Base-by-base conservation (phyloP, 2,888 invertebrate genomes). In the Coleophora flavipennella region DNA sequence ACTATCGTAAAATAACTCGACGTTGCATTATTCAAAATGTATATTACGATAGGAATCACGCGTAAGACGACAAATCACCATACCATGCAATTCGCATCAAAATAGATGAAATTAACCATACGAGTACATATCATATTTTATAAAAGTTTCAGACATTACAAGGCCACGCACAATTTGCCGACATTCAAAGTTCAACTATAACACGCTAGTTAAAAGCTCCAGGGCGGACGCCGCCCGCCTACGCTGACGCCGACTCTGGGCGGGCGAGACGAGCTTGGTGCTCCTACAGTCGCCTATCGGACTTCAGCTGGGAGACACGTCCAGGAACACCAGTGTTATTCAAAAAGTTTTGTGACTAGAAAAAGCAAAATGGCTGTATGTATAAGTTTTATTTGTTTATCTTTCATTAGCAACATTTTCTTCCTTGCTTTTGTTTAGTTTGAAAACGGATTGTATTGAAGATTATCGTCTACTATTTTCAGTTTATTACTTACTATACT, bases 321-420 rank as follows among this genome's bases (percentile, higher is more conserved):
- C 55, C 59, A 59, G n/a, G 14, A 42, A 51, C 31, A 49, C 46
- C 46, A 59, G 74, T 70, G 69, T 52, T 49, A 49, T 48, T 41
- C 42, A 11, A 50, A 55, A 51, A 60, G 59, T 67, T 63, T 45
- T 51, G 70, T 67, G 62, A 67, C 33, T 49, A 57, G 44, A 43
- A 41, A 46, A 41, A 54, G 28, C 50, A 61, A 65, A 57, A 83
- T 83, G 81, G 69, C 81, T 58, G 81, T 83, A 77, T 68, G 81
- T 75, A 63, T 58, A 50, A 50, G 6, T 4, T 20, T 20, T 20
- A 20, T 20, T 20, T 20, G n/a, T 20, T 3, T 20, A 20, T 3
- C 6, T 20, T 20, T 20, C 3, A 4, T 20, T 20, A 4, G 20
- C 6, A 4, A 4, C 20, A 4, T 20, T 20, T 20, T 20, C 6